A percentile compares a stretch with the other conserved stretches of the same genome.
These are phyloP conservation scores for Sapayoa aenigma DNA, from an alignment of 2,113 vertebrate species.

Conservation along the genomic window DNA sequence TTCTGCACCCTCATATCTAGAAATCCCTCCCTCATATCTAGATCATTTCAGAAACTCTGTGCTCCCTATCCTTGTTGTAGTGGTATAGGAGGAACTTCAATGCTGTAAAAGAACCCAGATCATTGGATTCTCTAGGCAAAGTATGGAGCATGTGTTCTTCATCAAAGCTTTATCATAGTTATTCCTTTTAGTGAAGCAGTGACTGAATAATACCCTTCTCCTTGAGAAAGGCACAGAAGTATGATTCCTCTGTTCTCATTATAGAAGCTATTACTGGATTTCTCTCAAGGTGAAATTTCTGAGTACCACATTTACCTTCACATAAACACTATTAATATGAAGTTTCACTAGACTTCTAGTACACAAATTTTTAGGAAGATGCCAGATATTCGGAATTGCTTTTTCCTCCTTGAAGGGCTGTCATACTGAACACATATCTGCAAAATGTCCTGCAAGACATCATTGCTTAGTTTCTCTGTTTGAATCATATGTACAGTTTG, in stretches of 20 bases:
- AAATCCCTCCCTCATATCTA: background rate
- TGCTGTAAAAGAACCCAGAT: background rate
- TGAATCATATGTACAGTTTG: background rate
- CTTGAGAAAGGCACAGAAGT: background rate
- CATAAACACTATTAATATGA: background rate
- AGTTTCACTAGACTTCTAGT: background rate
- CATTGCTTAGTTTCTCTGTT: background rate
- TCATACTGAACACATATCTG: background rate
- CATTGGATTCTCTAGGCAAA: background rate
- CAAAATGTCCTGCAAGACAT: background rate
- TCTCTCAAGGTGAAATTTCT: background rate
- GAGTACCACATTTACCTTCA: background rate
- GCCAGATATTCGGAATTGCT: background rate
- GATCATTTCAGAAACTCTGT: background rate
- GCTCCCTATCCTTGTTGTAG: background rate
- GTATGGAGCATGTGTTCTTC: fast-evolving
- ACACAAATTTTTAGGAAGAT: background rate
- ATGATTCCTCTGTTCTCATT: background rate
- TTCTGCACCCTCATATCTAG: background rate
- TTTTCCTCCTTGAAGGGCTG: background rate
- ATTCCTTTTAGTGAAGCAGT: background rate
- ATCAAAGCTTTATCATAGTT: background rate
- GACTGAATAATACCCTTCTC: background rate
- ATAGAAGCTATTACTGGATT: background rate
- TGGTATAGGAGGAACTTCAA: background rate